phyloP scores from a whole-genome alignment of 2,888 invertebrate species.

The Phragmatobia fuliginosa region DNA sequence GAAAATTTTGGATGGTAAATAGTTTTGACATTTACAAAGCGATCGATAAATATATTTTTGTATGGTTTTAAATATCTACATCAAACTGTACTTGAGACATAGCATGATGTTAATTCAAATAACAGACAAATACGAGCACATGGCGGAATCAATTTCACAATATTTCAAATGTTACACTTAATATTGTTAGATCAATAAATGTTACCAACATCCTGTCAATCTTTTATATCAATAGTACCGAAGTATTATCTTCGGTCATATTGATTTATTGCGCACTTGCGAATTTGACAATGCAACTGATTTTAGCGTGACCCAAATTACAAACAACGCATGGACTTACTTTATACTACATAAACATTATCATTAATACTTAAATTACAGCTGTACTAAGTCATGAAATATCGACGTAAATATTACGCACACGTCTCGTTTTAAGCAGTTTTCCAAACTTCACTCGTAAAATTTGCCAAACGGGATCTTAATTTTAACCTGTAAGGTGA shows the following conservation, averaged over 20 bases:
- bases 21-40: background rate
- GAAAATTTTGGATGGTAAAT: background rate
- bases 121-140: background rate
- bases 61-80: background rate
- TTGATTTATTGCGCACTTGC: constrained; percentile 40
- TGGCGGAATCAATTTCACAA: constrained; percentile 41
- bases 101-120: background rate
- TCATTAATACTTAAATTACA: constrained; percentile 40
- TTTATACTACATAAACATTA: constrained; percentile 33
- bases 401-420: constrained; percentile 54
- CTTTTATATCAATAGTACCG: constrained; percentile 36
- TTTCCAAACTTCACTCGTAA: constrained; percentile 64
- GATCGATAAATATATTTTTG: background rate
- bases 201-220: constrained; percentile 49
- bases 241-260: constrained; percentile 35
- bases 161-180: constrained; percentile 32
- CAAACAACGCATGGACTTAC: constrained; percentile 23
- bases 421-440: constrained; percentile 53
- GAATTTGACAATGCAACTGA: constrained; percentile 49
- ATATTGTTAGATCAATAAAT: constrained; percentile 42
- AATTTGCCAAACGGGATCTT: constrained; percentile 65
- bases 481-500: constrained; percentile 65
- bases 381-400: constrained; percentile 55
- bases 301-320: constrained; percentile 50
- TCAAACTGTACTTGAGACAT: background rate